Conservation (phyloP, 35 echinoderm and acorn worm species). For the Diadema setosum region DNA sequence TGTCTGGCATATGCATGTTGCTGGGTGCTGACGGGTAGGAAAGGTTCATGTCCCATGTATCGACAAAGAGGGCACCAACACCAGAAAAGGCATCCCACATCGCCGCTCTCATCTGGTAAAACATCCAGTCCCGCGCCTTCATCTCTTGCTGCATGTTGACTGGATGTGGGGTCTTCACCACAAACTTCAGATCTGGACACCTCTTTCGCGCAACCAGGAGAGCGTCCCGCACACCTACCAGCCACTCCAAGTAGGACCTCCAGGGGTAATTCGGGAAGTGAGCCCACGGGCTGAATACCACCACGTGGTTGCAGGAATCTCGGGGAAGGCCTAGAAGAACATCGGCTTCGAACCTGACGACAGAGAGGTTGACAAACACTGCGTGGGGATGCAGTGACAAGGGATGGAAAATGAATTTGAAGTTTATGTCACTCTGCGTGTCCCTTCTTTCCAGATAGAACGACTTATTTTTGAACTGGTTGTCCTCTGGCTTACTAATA, state of each 20-base stretch:
- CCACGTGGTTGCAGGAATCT: conserved; percentile 29
- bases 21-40: conserved; percentile 19
- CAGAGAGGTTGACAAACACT: conserved; percentile 1
- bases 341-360: conserved; percentile 42
- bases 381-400: not conserved
- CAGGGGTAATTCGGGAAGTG: conserved; percentile 51
- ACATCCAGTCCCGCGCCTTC: conserved; percentile 31
- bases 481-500: not conserved
- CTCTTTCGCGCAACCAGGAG: not conserved
- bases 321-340: not conserved
- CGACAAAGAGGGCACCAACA: conserved; percentile 29
- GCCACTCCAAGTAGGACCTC: conserved; percentile 33
- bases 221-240: conserved; percentile 23
- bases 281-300: conserved; percentile 57
- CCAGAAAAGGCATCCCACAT: conserved; percentile 41
- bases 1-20: conserved; percentile 65
- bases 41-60: conserved; percentile 74
- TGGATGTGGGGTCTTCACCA: conserved; percentile 62
- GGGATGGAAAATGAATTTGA: conserved; percentile 3
- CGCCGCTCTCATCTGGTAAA: conserved; percentile 23
- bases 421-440: not conserved
- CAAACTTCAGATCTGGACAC: conserved; percentile 46
- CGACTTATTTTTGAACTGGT: not conserved
- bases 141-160: not conserved
- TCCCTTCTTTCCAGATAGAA: not conserved